Evolutionary conservation across 2,113 vertebrate species (phyloP).

Genomic region (Alligator sinensis): DNA sequence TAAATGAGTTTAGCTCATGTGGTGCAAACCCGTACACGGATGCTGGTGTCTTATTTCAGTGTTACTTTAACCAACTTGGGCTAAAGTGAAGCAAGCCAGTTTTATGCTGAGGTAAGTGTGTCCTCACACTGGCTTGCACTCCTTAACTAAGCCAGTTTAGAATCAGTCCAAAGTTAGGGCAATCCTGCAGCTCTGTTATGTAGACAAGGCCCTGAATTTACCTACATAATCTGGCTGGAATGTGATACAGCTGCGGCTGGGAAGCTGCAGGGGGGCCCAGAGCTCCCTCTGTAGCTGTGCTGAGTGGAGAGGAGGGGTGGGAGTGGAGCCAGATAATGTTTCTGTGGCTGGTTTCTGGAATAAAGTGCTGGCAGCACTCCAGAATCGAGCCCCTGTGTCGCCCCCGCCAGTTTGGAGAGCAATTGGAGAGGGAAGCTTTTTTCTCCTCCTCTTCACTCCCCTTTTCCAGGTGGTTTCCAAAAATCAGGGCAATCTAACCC

Average conservation of each 20-base stretch:
- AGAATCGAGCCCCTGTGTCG: not conserved
- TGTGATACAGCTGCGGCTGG: not conserved
- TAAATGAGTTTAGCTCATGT: too few relatives aligned
- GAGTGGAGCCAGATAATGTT: not conserved
- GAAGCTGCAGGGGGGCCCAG: not conserved
- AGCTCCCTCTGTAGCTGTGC: not conserved
- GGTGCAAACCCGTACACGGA: too few relatives aligned
- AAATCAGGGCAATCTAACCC: not conserved
- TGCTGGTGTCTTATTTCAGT: not conserved
- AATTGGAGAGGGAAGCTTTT: not conserved
- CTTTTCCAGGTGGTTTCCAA: not conserved
- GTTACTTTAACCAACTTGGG: not conserved
- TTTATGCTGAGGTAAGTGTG: not conserved
- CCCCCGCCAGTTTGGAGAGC: not conserved
- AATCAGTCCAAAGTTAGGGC: not conserved
- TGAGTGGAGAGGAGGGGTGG: accelerated
- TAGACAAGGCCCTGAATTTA: not conserved
- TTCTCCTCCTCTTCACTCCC: not conserved
- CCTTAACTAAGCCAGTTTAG: not conserved
- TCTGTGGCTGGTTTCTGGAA: not conserved
- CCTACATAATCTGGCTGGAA: not conserved
- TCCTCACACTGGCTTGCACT: not conserved
- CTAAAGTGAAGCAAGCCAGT: not conserved
- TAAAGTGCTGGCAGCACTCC: not conserved
- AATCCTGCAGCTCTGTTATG: not conserved